Base-by-base conservation (phyloP, 2,888 invertebrate species). In the Drosophila stalkeri region DNA sequence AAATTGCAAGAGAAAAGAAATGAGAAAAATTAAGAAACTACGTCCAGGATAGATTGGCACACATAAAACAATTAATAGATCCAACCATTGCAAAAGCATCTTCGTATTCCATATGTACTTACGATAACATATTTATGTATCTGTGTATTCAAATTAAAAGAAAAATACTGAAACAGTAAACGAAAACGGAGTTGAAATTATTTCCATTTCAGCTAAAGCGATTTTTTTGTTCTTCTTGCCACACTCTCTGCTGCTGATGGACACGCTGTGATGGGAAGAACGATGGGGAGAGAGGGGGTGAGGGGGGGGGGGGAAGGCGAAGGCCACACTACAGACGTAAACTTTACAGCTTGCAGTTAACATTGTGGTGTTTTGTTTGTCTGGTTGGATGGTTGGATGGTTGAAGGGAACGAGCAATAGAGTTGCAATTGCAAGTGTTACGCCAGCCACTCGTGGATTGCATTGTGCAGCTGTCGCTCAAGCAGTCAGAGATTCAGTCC, bases 231-330 rank as follows among this genome's bases (percentile, higher is more conserved):
- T 31, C 49, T 56, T 54, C 33, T 69, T 52, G 75, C 64, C 65
- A 72, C 75, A 77, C 80, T 84, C 79, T 66, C 73, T 75, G 70
- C 65, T 59, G 59, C 60, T 76, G 86, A 81, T 81, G 83, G 86
- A 78, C 73, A 77, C 51, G 73, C 71, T 46, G 16, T 27, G 27
- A 8, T 9, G 27, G 23, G 47, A 60, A 56, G 47, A 47, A 59
- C 56, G 65, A 67, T 18, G 5, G 6, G 31, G 6, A 41, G 41
- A n/a, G 8, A n/a, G 64, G 61, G 61, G n/a, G n/a, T n/a, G 65
- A 67, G 18, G 5, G 6, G 31, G 6, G n/a, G 41, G 8, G 8
- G 39, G 64, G 61, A 57, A 31, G 55, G 39, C 47, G 60, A 69
- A 46, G 72, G 75, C 66, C 57, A 69, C 64, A 65, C 75, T 81